These are phyloP conservation scores for Chunga burmeisteri DNA, from an alignment of 2,113 vertebrate species.

Conservation along the genomic window DNA sequence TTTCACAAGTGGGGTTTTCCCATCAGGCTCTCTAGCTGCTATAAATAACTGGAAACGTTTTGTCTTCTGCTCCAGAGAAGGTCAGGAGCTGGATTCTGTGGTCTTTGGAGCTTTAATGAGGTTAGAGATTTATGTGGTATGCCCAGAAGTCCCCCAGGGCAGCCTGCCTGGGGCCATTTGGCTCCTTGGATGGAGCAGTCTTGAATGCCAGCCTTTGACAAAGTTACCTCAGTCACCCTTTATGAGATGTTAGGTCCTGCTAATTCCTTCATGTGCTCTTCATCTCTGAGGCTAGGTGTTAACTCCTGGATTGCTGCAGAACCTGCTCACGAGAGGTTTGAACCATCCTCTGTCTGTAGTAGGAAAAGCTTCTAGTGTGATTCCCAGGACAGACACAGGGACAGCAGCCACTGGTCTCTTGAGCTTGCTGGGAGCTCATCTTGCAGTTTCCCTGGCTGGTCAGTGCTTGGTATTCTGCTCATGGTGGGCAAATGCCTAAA, in stretches of 20 bases:
- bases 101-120: slow-evolving; percentile 23
- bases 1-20: slow-evolving; percentile 68
- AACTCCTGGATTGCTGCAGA: background rate
- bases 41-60: slow-evolving; percentile 67
- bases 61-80: slow-evolving; percentile 8
- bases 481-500: background rate
- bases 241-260: background rate
- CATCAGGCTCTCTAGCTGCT: slow-evolving; percentile 61
- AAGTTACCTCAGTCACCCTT: background rate
- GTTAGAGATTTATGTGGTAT: background rate
- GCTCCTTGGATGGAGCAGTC: background rate
- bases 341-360: background rate
- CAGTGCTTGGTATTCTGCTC: background rate
- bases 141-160: background rate
- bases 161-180: background rate
- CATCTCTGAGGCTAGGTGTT: background rate
- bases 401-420: background rate
- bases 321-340: fast-evolving
- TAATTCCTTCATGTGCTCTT: background rate
- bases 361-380: background rate
- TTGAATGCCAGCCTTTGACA: slow-evolving; percentile 3
- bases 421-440: background rate
- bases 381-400: background rate
- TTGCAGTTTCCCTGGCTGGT: background rate
- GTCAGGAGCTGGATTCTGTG: slow-evolving; percentile 45